Conservation (phyloP, 2,888 invertebrate species). For the Chaitophorus viminalis region DNA sequence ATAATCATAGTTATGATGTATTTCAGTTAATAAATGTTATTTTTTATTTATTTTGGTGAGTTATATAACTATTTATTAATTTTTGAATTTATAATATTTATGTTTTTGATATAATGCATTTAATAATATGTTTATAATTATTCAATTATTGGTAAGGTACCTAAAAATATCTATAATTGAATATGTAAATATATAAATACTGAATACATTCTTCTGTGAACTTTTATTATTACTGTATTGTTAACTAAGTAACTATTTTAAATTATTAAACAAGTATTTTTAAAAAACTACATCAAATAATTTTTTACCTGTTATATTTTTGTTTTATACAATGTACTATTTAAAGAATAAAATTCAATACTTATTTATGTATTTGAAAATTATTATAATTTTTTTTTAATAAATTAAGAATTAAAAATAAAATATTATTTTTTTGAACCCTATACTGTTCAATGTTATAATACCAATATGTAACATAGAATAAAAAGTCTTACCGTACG, state of each 20-base stretch:
- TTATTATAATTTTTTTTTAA: no score
- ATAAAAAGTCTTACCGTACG: no score
- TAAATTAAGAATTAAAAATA: no score
- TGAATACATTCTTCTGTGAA: neutral
- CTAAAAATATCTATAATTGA: neutral
- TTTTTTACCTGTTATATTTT: neutral
- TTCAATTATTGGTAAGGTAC: neutral
- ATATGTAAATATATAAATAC: neutral
- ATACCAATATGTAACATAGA: neutral
- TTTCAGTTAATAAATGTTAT: constrained; percentile 61
- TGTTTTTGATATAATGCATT: neutral
- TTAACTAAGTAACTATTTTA: neutral
- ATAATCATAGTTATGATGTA: constrained; percentile 78
- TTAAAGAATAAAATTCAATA: neutral
- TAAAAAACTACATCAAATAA: neutral
- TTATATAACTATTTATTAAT: neutral
- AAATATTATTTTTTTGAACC: neutral
- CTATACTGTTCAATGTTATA: neutral
- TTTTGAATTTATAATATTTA: neutral
- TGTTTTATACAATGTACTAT: neutral
- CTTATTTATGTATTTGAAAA: no score
- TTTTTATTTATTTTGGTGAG: neutral
- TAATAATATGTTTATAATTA: neutral
- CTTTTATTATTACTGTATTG: neutral
- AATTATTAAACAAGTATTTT: constrained; percentile 22